These are phyloP conservation scores for Stenichneumon culpator DNA, from an alignment of 2,888 invertebrate species.

Conservation along the genomic window DNA sequence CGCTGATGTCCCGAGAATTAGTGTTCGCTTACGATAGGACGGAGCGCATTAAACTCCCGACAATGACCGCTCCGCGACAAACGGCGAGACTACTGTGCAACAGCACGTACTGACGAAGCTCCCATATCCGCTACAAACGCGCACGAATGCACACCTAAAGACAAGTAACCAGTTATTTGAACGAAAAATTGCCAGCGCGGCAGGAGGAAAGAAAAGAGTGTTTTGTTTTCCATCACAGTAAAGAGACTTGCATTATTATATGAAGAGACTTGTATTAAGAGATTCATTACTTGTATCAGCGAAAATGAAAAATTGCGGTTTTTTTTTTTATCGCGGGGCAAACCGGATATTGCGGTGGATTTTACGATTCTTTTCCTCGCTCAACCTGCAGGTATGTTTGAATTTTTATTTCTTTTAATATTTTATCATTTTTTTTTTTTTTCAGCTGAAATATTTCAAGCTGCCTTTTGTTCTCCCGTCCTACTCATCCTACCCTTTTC, in stretches of 20 bases:
- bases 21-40: conserved; percentile 1
- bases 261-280: no score
- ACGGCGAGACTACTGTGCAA: background rate
- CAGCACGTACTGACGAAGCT: background rate
- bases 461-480: conserved; percentile 29
- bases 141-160: background rate
- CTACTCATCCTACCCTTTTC: conserved; percentile 18
- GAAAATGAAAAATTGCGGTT: background rate
- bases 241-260: no score
- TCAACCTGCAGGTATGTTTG: background rate
- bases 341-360: background rate
- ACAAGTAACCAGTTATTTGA: background rate
- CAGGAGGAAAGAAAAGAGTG: background rate
- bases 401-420: background rate
- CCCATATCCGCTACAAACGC: background rate
- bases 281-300: background rate
- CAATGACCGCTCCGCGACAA: background rate
- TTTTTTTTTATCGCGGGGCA: background rate
- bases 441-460: conserved; percentile 9
- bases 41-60: conserved; percentile 1
- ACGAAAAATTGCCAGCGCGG: background rate
- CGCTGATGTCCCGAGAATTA: conserved; percentile 34
- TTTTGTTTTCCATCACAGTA: background rate
- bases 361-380: background rate
- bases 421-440: background rate